A percentile compares a stretch with the other conserved stretches of the same genome.
Conservation (phyloP, 2,797 vertebrate species). For the Circus cinereus region DNA sequence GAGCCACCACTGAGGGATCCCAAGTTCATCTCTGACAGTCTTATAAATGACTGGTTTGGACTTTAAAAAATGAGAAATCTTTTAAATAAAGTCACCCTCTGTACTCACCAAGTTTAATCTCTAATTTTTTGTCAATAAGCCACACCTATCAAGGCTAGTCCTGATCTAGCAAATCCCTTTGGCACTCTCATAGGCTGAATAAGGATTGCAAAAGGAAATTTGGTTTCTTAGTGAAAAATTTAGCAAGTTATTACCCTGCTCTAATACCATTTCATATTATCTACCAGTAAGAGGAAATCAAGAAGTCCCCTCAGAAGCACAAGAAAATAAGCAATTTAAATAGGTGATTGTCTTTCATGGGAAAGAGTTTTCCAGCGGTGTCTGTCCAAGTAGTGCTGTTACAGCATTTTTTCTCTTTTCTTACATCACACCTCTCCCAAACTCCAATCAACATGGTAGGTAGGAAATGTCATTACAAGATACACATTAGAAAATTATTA, state of each 20-base stretch:
- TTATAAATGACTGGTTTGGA: not conserved
- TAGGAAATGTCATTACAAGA: not conserved
- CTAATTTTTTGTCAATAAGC: not conserved
- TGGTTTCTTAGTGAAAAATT: not conserved
- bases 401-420: not conserved
- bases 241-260: not conserved
- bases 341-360: not conserved
- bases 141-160: not conserved
- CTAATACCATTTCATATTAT: not conserved
- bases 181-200: not conserved
- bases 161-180: not conserved
- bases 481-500: not conserved
- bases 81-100: not conserved
- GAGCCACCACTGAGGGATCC: not conserved
- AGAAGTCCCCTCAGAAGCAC: not conserved
- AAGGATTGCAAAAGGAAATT: not conserved
- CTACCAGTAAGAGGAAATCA: not conserved
- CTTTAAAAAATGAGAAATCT: not conserved
- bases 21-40: not conserved
- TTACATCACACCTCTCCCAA: not conserved
- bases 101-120: not conserved
- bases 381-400: not conserved
- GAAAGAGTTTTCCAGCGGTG: not conserved
- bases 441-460: not conserved
- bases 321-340: not conserved